Evolutionary conservation across 2,888 invertebrate genomes (phyloP), one percentile per base, ranked within the genome.

Genomic region (Gymnocheta viridis): DNA sequence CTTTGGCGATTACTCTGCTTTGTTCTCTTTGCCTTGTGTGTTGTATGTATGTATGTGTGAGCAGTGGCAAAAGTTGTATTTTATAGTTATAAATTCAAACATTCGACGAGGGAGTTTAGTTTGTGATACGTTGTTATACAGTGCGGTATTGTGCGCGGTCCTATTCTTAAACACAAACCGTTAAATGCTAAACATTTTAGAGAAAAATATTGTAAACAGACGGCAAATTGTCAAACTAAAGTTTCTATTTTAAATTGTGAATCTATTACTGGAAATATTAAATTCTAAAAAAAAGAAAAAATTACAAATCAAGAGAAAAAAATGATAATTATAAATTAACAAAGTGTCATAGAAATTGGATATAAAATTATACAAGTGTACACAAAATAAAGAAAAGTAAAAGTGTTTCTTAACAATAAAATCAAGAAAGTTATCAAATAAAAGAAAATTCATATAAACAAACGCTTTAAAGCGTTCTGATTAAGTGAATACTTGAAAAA

Each of bases 51-150:
- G 38, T 58, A 32, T 86, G 69, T 62, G 78, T 64, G 81, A 76
- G 82, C 35, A 70, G 49, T 60, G 22, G 67, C n/a, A 29, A 44
- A 72, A 66, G 32, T 70, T 12, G n/a, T 51, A 79, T 84, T 80
- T 69, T 62, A 22, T 74, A 79, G 81, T 81, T 86, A 85, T 82
- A 85, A 83, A 82, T 66, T 74, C 24, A 76, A 79, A 79, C 49
- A 77, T 64, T 69, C 69, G 17, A 72, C 19, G 24, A 76, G 35
- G 69, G 69, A 87, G 82, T 87, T 87, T 87, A 91, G 91, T 91
- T 89, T 89, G 88, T 88, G 88, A 86, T 88, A 88, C 88, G 86
- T 88, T 87, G 86, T 89, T 87, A 85, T 86, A 85, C 86, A 86
- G 88, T 87, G 86, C 88, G 88, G 90, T 90, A 86, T 86, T 83